Conservation (phyloP, 2,113 vertebrate species). For the Plecturocebus donacophilus region DNA sequence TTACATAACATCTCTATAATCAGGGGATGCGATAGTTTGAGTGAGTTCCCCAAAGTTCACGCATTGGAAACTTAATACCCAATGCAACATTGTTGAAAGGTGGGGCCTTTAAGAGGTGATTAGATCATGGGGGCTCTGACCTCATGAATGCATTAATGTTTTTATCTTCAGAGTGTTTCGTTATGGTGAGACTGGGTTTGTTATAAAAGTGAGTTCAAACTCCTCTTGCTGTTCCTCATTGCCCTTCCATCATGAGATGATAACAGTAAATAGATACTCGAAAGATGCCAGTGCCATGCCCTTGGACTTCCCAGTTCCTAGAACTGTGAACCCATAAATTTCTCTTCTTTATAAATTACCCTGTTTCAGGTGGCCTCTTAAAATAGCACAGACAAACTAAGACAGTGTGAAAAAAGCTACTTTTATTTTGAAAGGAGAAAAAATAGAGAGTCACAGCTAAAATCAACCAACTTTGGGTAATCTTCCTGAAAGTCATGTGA, state of each 20-base stretch:
- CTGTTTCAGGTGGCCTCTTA: not conserved
- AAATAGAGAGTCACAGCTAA: slow-evolving; percentile 13
- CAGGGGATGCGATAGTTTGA: not conserved
- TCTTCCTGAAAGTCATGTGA: not conserved
- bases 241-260: not conserved
- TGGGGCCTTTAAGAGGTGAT: not conserved
- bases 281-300: not conserved
- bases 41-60: not conserved
- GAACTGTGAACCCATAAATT: not conserved
- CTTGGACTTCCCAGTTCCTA: not conserved
- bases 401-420: not conserved
- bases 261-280: not conserved
- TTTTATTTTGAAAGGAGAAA: slow-evolving; percentile 63
- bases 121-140: not conserved
- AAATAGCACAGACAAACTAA: not conserved
- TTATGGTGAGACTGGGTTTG: not conserved
- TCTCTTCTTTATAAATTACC: not conserved
- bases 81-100: not conserved
- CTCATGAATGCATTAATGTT: not conserved
- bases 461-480: not conserved
- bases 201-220: not conserved
- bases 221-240: not conserved
- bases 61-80: not conserved
- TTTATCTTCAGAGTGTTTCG: not conserved
- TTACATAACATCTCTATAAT: slow-evolving; percentile 58